Conservation (phyloP, 1,140 invertebrate genomes). For the Lordiphosa collinella region DNA sequence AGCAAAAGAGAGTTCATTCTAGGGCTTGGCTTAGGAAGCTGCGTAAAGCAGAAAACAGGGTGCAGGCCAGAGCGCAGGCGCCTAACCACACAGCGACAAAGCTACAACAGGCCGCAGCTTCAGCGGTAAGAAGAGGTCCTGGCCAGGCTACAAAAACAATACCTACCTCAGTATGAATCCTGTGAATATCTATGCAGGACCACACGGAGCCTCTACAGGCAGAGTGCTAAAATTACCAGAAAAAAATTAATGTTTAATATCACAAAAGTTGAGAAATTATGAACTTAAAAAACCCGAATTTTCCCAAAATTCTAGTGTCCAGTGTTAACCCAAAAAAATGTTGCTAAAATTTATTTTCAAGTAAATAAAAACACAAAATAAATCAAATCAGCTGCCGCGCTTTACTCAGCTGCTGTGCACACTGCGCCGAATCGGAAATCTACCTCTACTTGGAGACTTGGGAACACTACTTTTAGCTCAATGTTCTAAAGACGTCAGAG, state of each 20-base stretch:
- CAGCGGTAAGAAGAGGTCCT: constrained; percentile 39
- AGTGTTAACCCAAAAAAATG: background rate
- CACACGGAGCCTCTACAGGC: constrained; percentile 51
- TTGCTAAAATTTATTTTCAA: background rate
- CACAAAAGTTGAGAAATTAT: background rate
- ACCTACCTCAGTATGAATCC: constrained; percentile 67
- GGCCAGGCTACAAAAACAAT: constrained; percentile 71
- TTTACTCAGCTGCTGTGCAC: constrained; percentile 15
- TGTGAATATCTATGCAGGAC: constrained; percentile 77
- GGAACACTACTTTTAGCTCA: constrained; percentile 43
- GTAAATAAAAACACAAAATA: constrained; percentile 5
- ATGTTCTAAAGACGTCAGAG: constrained; percentile 50
- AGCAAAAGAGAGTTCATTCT: constrained; percentile 19
- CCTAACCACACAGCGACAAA: constrained; percentile 63
- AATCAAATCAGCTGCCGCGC: constrained; percentile 9
- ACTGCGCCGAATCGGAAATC: constrained; percentile 31
- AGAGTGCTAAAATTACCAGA: constrained; percentile 16
- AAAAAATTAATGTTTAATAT: background rate
- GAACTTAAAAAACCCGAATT: background rate
- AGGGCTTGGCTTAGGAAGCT: constrained; percentile 57
- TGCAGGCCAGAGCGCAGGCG: constrained; percentile 43
- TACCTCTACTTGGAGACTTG: constrained; percentile 37
- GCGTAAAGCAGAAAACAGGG: constrained; percentile 53
- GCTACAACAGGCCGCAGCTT: constrained; percentile 38
- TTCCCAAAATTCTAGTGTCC: background rate